Percentiles rank a stretch among this genome's conserved stretches.
Evolutionary conservation across 2,797 vertebrate genomes (phyloP).

Genomic region (Tangara arthus): DNA sequence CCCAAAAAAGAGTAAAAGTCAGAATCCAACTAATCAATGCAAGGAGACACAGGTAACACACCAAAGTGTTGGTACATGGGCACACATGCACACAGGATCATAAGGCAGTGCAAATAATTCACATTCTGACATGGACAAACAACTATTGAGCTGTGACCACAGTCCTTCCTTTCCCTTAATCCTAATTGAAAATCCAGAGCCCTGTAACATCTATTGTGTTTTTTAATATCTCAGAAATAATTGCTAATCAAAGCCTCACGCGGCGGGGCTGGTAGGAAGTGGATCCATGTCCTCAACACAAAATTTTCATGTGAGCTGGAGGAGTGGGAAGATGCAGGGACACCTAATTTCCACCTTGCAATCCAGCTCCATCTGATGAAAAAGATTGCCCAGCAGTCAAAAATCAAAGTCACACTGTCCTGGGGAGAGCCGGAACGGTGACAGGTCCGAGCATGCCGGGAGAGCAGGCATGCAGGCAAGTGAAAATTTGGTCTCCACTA

Average conservation of each 20-base stretch:
- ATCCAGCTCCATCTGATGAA: constrained; percentile 81
- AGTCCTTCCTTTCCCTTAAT: background rate
- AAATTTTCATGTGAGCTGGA: constrained; percentile 64
- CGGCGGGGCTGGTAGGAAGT: constrained; percentile 25
- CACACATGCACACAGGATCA: background rate
- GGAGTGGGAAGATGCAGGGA: constrained; percentile 74
- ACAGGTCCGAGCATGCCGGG: constrained; percentile 73
- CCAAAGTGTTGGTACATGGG: background rate
- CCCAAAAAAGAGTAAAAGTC: background rate
- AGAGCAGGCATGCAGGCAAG: constrained; percentile 71
- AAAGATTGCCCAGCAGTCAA: constrained; percentile 85
- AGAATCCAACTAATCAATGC: background rate
- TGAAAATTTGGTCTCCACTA: constrained; percentile 77
- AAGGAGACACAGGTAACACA: background rate
- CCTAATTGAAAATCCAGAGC: constrained; percentile 36
- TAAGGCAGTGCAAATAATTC: background rate
- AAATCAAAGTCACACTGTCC: constrained; percentile 73
- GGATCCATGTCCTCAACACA: constrained; percentile 28
- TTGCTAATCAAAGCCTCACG: constrained; percentile 67
- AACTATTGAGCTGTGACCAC: constrained; percentile 6
- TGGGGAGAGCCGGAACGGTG: constrained; percentile 64
- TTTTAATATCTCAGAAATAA: constrained; percentile 74
- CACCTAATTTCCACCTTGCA: constrained; percentile 87
- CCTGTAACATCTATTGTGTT: constrained; percentile 59
- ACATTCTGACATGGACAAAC: constrained; percentile 22